These are phyloP conservation scores for Ptiloglossa arizonensis DNA, from an alignment of 1,140 invertebrate genomes.

Conservation along the genomic window DNA sequence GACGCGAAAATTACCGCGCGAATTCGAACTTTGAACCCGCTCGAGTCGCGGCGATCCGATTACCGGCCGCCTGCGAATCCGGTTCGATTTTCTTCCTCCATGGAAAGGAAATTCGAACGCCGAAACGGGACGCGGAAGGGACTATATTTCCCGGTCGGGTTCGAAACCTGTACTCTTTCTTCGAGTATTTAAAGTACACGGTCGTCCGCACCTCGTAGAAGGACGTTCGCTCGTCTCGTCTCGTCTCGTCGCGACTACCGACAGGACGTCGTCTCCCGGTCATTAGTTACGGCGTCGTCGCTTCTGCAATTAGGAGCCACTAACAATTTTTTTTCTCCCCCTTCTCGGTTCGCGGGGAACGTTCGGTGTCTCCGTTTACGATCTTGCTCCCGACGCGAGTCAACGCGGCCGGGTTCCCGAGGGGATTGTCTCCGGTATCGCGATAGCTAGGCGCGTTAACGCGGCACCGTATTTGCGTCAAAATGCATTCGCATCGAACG, in stretches of 20 bases:
- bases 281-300: slow-evolving; percentile 80
- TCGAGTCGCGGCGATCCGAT: no score
- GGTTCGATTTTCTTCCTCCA: no score
- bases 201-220: slow-evolving; percentile 68
- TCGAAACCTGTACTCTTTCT: slow-evolving; percentile 10
- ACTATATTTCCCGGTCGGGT: not conserved
- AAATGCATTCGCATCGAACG: not conserved
- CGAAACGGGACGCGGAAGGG: slow-evolving; percentile 25
- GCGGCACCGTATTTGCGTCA: not conserved
- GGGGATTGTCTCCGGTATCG: slow-evolving; percentile 3
- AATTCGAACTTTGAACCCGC: not conserved
- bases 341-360: not conserved
- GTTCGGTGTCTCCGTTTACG: slow-evolving; percentile 16
- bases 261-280: slow-evolving; percentile 73
- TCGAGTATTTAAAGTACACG: slow-evolving; percentile 43
- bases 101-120: no score
- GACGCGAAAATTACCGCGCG: not conserved
- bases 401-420: slow-evolving; percentile 10
- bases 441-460: slow-evolving; percentile 17
- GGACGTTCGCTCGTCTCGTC: slow-evolving; percentile 59
- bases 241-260: slow-evolving; percentile 70
- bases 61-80: no score
- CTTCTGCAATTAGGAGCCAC: slow-evolving; percentile 79
- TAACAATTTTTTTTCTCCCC: slow-evolving; percentile 63
- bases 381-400: slow-evolving; percentile 14